Evolutionary conservation across 2,113 vertebrate species (phyloP).

Genomic region (Phyllopteryx taeniolatus): DNA sequence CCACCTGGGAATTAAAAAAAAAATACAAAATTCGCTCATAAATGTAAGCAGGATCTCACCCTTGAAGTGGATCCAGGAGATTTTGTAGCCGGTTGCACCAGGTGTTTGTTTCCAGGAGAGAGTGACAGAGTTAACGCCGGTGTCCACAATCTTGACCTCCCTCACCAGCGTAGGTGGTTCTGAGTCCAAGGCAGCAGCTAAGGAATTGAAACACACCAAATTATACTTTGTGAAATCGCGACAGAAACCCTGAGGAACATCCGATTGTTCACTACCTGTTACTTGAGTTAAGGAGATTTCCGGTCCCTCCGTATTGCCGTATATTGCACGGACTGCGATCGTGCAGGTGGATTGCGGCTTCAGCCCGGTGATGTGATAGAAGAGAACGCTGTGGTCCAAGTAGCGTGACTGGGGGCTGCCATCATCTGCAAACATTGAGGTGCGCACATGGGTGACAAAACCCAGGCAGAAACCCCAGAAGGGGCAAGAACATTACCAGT

Average conservation of each 20-base stretch:
- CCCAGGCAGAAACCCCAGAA: background rate
- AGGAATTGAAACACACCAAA: constrained; percentile 10
- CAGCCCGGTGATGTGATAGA: constrained; percentile 68
- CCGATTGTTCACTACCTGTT: constrained; percentile 70
- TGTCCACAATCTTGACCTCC: constrained; percentile 75
- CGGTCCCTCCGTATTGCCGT: constrained; percentile 77
- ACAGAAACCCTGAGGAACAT: background rate
- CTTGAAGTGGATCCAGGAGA: constrained; percentile 78
- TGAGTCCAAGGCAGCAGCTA: constrained; percentile 63
- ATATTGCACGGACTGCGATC: constrained; percentile 75
- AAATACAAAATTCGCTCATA: background rate
- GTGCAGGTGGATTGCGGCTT: constrained; percentile 73
- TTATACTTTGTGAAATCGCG: background rate
- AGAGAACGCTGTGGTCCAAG: constrained; percentile 68
- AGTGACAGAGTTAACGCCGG: constrained; percentile 69
- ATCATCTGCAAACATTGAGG: constrained; percentile 50
- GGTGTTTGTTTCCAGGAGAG: constrained; percentile 79
- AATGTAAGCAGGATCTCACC: constrained; percentile 57
- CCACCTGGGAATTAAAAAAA: too few species aligned
- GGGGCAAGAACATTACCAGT: constrained; percentile 30
- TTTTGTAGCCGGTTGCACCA: constrained; percentile 75
- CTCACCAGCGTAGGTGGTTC: constrained; percentile 65
- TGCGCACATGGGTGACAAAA: background rate
- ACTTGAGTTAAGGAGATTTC: constrained; percentile 78
- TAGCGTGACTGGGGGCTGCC: constrained; percentile 64